These are phyloP conservation scores for Dromococcyx pavoninus DNA, from an alignment of 2,797 vertebrate species.

Conservation along the genomic window DNA sequence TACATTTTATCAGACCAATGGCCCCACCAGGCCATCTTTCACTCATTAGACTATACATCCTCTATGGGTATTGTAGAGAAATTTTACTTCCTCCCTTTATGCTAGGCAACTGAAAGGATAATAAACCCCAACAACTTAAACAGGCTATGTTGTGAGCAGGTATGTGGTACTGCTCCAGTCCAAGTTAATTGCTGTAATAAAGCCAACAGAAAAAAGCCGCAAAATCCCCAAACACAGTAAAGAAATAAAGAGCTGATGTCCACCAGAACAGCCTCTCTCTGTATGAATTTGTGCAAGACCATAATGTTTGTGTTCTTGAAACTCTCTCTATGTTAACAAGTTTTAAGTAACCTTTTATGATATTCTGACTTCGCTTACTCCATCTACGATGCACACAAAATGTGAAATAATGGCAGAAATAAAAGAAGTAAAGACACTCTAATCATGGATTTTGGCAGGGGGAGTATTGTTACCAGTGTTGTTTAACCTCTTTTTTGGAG, in stretches of 20 bases:
- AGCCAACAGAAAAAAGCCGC: accelerated
- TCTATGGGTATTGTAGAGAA: not conserved
- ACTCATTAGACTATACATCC: not conserved
- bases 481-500: too few species aligned
- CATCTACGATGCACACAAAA: not conserved
- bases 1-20: not conserved
- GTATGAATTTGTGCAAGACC: not conserved
- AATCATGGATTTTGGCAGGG: too few species aligned
- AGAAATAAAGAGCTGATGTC: not conserved
- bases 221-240: not conserved
- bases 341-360: not conserved
- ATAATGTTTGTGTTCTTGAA: not conserved
- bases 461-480: too few species aligned
- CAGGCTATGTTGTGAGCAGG: not conserved
- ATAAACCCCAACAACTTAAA: not conserved
- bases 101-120: not conserved
- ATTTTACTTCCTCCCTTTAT: not conserved
- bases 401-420: not conserved
- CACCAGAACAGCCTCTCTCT: not conserved
- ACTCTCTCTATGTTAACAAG: not conserved
- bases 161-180: not conserved
- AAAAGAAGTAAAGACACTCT: not conserved
- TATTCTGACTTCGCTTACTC: not conserved
- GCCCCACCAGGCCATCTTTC: not conserved
- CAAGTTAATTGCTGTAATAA: not conserved